phyloP scores from a whole-genome alignment of 2,113 vertebrate genomes.

The Phoxinus phoxinus region DNA sequence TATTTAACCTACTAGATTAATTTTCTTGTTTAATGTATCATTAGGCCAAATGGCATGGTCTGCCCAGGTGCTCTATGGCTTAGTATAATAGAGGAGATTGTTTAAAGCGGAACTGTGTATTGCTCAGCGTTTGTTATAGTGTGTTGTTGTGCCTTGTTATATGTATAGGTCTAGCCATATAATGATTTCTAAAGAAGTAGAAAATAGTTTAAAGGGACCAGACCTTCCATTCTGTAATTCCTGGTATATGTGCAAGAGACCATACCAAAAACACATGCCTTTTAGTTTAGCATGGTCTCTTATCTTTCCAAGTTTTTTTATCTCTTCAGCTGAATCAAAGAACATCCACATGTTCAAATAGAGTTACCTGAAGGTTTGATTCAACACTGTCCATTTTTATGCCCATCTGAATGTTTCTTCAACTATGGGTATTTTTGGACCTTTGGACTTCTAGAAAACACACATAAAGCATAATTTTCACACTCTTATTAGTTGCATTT shows the following conservation, averaged over 20 bases:
- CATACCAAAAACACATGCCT: background rate
- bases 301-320: background rate
- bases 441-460: background rate
- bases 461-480: background rate
- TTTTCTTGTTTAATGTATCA: slow-evolving; percentile 74
- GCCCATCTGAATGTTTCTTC: background rate
- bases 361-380: background rate
- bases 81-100: slow-evolving; percentile 64
- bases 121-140: slow-evolving; percentile 45
- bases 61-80: slow-evolving; percentile 71
- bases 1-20: slow-evolving; percentile 70
- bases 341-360: background rate
- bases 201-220: background rate
- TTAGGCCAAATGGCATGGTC: slow-evolving; percentile 69
- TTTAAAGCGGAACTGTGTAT: slow-evolving; percentile 62
- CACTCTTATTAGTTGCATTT: background rate
- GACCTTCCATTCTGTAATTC: background rate
- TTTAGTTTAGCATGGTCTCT: background rate
- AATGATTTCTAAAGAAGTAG: slow-evolving; percentile 8
- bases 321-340: background rate
- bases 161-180: slow-evolving; percentile 1
- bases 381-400: background rate
- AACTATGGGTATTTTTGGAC: background rate
- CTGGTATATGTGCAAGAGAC: background rate
- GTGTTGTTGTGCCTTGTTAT: slow-evolving; percentile 20